Base-by-base conservation (phyloP, 2,113 vertebrate genomes). In the Speoplatyrhinus poulsoni region DNA sequence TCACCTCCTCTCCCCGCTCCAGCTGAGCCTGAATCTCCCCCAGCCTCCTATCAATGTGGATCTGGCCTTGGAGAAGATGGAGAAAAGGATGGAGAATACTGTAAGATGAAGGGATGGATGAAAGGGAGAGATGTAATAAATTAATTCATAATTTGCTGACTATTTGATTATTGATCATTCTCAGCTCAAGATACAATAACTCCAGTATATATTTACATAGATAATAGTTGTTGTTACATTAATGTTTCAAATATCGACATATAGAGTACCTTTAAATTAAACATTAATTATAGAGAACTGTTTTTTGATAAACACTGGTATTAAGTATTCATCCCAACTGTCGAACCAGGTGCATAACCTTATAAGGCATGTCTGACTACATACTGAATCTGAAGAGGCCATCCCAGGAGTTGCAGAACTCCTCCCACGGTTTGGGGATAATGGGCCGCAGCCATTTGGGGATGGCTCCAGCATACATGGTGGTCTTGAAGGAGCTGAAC, bases 401-500 rank as follows among this genome's bases (percentile, higher is more conserved):
- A 47, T 98, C 96, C 96, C 96, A 98, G 63, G 96, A 98, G 73
- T 77, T 87, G 85, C 96, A 98, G 91, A 98, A 96, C 73, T 97
- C 95, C 76, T 85, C 91, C 96, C 96, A 98, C 0, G 96, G 96
- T 85, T 95, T 96, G 48, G 96, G 96, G 62, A 98, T 90, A 71
- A 98, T 55, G 5, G 93, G 90, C 17, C 95, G 92, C 54, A 98
- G 94, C 96, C 96, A 97, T 82, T 93, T 95, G 54, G 96, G 96
- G 79, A 98, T 96, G 50, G 95, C 94, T 0, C 96, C 96, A 0
- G 96, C 94, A 11, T 97, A 98, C 96, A 97, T 96, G 79, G 96
- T 95, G 17, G 94, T 96, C 91, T 98, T 97, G 83, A 98, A 98
- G 89, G 95, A 95, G 82, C 94, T 95, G 86, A 98, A 98, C 96